Evolutionary conservation across 1,140 invertebrate genomes (phyloP), one percentile per base, ranked within the genome.

Genomic region (Drosophila nasuta): DNA sequence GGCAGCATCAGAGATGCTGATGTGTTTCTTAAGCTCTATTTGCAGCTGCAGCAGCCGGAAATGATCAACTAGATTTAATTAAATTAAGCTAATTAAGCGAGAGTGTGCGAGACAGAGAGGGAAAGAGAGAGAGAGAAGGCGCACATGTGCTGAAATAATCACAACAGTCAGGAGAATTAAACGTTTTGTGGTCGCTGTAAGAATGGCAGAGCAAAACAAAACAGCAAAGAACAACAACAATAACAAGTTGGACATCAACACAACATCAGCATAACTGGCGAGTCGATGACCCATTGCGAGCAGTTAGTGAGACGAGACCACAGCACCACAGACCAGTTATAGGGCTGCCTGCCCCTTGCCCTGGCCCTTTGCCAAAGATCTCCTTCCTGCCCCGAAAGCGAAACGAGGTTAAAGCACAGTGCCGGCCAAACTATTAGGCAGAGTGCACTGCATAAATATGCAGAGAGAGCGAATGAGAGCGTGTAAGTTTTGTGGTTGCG

Each of bases 321-420:
- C 20, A 25, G 20, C 20, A 25, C 20, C 20, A 25, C 66, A 85
- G 83, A 87, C 83, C 83, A 87, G 83, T 87, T 88, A 72, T 77
- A 87, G 70, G 83, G 83, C 83, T 87, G 83, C 83, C 66, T 43
- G 56, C 65, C 51, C 17, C 51, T 20, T 20, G n/a, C 17, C 28
- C 43, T 65, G 38, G 49, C 66, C 35, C 48, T 54, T 41, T 28
- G 35, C 35, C 35, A 38, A 35, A 70, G 70, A 58, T 66, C 51
- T 38, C 30, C 33, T 56, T 38, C 30, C 33, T 57, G 54, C 28
- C 75, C 43, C 51, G 73, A 46, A 54, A 60, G 56, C 67, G 74
- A 87, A 87, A 87, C 83, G 77, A 88, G 83, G 83, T 87, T 88
- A 87, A 83, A 66, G 54, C 85, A 87, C 83, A 87, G 62, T 81